phyloP scores from a whole-genome alignment of 2,888 invertebrate species.

The Myathropa florea region DNA sequence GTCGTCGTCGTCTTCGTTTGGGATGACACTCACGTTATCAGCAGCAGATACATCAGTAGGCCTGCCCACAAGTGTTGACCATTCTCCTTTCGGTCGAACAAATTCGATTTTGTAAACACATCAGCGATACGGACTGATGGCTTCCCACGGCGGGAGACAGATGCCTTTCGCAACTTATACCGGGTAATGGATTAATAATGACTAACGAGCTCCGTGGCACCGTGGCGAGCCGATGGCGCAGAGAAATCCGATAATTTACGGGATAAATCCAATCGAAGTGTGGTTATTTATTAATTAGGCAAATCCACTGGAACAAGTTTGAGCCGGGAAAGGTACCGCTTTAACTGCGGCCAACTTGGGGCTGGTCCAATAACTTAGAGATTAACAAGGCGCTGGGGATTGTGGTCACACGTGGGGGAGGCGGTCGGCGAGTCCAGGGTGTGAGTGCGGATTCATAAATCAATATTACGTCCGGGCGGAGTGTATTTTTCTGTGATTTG shows the following conservation, averaged over 20 bases:
- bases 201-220: neutral
- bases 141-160: neutral
- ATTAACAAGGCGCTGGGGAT: neutral
- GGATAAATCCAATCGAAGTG: conserved; percentile 8
- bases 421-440: neutral
- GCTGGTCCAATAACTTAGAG: neutral
- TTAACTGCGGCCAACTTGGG: too few relatives aligned
- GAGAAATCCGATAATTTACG: neutral
- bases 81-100: neutral
- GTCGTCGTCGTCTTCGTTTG: neutral
- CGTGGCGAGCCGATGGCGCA: neutral
- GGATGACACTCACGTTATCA: neutral
- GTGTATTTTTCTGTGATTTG: neutral
- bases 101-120: neutral
- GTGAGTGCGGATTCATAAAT: neutral
- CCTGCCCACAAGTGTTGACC: neutral
- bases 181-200: neutral
- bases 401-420: neutral
- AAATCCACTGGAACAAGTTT: neutral
- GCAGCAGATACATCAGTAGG: neutral
- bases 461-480: neutral
- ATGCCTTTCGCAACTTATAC: neutral
- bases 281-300: conserved; percentile 13
- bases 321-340: neutral
- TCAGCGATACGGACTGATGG: neutral